Evolutionary conservation across 2,888 invertebrate genomes (phyloP), one percentile per base, ranked within the genome.

Genomic region (Temnothorax unifasciatus): DNA sequence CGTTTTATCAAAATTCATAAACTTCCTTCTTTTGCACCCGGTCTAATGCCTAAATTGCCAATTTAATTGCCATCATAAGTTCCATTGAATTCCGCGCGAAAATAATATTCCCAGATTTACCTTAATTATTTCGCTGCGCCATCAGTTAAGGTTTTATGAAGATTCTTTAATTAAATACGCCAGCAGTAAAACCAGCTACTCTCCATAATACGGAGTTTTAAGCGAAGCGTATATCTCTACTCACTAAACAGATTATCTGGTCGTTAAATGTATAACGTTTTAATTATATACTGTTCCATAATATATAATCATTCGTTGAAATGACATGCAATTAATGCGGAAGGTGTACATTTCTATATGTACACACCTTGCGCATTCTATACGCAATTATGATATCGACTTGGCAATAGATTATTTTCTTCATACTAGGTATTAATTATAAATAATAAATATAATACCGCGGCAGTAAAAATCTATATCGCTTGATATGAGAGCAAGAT

Each of bases 191-290:
- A 77, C 57, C 18, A 73, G 18, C 59, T 21, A 41, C 38, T 38
- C 38, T n/a, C 29, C n/a, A 1, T 68, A 44, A 18, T 73, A 64
- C 38, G 54, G 59, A 63, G 47, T 54, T 34, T 74, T 82, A 75
- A 75, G 85, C 71, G 79, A 61, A 81, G 47, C 50, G 82, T 44
- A 61, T 38, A 54, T 29, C 61, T 44, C 59, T 74, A 71, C 73
- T 66, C 57, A 83, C 75, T 71, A 84, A 86, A 81, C 59, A 85
- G 69, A 86, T 81, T 85, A 84, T 84, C 81, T 83, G 83, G 64
- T 63, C 52, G 86, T 84, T 85, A 84, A 90, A 89, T 86, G 57
- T 75, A 69, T 83, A 87, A 88, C 82, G 85, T 84, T 88, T 90
- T 90, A 91, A 92, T 89, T 89, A 82, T 83, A 38, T 64, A 74